Conservation (phyloP, 92 coral and sea anemone species). For the Umimayanthus chanpuru region DNA sequence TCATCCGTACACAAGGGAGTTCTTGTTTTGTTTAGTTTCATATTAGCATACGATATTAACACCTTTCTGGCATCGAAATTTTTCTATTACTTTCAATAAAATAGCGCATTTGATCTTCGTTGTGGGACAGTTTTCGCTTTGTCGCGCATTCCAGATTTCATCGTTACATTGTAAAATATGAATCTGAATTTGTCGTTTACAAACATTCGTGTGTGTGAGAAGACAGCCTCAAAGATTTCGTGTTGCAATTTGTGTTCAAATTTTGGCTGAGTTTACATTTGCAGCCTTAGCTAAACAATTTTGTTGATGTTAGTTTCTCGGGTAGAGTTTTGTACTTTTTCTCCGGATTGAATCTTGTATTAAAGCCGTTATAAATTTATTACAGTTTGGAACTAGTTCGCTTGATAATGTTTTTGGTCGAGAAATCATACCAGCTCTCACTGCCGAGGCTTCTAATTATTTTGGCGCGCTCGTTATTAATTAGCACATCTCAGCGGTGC, state of each 20-base stretch:
- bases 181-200: constrained; percentile 14
- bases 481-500: constrained; percentile 74
- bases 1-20: constrained; percentile 48
- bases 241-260: constrained; percentile 51
- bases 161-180: not conserved
- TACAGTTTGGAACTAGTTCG: constrained; percentile 19
- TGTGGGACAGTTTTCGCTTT: constrained; percentile 18
- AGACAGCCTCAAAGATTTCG: constrained; percentile 31
- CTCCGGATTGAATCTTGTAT: not conserved
- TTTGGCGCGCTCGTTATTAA: constrained; percentile 89
- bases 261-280: constrained; percentile 41
- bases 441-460: constrained; percentile 63
- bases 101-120: constrained; percentile 33
- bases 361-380: constrained; percentile 23
- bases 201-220: constrained; percentile 29
- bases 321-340: constrained; percentile 39
- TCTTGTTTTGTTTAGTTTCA: constrained; percentile 53
- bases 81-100: constrained; percentile 64
- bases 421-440: constrained; percentile 43
- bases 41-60: constrained; percentile 73
- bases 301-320: constrained; percentile 1
- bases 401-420: constrained; percentile 10
- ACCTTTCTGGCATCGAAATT: constrained; percentile 51
- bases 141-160: not conserved
- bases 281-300: constrained; percentile 45